Conservation (phyloP, 2,113 vertebrate genomes). For the Melanostigma gelatinosum region DNA sequence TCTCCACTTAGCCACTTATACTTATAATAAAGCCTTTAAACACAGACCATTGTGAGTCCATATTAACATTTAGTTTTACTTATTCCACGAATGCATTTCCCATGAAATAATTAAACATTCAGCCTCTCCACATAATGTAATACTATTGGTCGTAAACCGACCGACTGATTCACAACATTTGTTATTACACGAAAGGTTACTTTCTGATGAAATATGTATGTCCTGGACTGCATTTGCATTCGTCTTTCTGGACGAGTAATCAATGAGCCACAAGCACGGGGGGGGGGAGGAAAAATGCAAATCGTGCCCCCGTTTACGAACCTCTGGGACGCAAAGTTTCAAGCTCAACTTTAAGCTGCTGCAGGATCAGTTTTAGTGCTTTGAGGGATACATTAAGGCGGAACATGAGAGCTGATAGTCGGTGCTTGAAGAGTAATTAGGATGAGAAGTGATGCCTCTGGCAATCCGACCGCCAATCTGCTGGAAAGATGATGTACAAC, state of each 20-base stretch:
- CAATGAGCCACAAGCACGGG: slow-evolving; percentile 40
- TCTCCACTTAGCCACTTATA: background rate
- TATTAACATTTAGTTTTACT: background rate
- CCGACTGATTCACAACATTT: slow-evolving; percentile 42
- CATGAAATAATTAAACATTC: background rate
- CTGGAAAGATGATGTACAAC: slow-evolving; percentile 2
- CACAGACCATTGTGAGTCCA: background rate
- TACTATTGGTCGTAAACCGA: background rate
- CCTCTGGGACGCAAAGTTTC: background rate
- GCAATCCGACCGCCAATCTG: slow-evolving; percentile 42
- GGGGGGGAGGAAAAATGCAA: slow-evolving; percentile 12
- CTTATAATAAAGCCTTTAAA: background rate
- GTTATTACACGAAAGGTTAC: slow-evolving; percentile 32
- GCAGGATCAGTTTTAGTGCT: background rate
- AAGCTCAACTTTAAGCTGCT: slow-evolving; percentile 6
- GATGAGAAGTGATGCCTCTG: slow-evolving; percentile 40
- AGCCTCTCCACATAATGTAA: slow-evolving; percentile 6
- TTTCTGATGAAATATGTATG: slow-evolving; percentile 59
- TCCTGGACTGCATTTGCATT: slow-evolving; percentile 37
- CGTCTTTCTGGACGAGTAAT: slow-evolving; percentile 55
- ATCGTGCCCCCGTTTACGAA: slow-evolving; percentile 10
- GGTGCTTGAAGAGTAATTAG: slow-evolving; percentile 44
- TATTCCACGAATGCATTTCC: background rate
- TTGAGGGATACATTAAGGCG: slow-evolving; percentile 19
- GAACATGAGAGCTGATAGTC: slow-evolving; percentile 45